These are phyloP conservation scores for Mesorhabditis spiculigera DNA, from an alignment of 2,888 invertebrate species.

Conservation along the genomic window DNA sequence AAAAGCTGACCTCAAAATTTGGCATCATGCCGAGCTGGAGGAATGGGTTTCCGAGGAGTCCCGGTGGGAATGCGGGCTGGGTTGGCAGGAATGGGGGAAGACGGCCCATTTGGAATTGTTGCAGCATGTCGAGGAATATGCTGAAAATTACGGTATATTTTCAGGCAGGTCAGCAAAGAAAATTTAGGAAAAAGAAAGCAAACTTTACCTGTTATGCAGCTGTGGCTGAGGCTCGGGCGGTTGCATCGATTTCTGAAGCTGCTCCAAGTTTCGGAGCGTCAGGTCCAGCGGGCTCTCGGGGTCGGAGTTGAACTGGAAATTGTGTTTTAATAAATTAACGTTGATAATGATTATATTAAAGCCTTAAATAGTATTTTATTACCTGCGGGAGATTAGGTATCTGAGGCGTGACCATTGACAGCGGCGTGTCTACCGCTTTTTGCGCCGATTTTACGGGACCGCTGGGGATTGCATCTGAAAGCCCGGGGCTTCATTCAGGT, in stretches of 20 bases:
- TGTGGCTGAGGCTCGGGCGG: no score
- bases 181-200: no score
- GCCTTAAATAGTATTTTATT: no score
- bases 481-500: background rate
- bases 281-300: conserved; percentile 34
- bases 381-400: background rate
- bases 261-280: conserved; percentile 24
- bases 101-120: background rate
- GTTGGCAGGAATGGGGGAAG: background rate
- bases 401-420: conserved; percentile 13
- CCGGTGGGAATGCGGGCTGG: background rate
- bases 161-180: no score
- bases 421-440: background rate
- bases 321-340: no score
- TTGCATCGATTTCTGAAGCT: conserved; percentile 1
- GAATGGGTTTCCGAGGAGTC: background rate
- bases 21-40: conserved; percentile 3
- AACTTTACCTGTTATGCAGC: no score
- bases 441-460: background rate
- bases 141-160: background rate
- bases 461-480: background rate
- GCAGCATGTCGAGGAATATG: background rate
- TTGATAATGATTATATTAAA: no score
- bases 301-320: conserved; percentile 6
- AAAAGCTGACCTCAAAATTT: background rate